phyloP scores from a whole-genome alignment of 2,888 invertebrate species.

The Tyria jacobaeae region DNA sequence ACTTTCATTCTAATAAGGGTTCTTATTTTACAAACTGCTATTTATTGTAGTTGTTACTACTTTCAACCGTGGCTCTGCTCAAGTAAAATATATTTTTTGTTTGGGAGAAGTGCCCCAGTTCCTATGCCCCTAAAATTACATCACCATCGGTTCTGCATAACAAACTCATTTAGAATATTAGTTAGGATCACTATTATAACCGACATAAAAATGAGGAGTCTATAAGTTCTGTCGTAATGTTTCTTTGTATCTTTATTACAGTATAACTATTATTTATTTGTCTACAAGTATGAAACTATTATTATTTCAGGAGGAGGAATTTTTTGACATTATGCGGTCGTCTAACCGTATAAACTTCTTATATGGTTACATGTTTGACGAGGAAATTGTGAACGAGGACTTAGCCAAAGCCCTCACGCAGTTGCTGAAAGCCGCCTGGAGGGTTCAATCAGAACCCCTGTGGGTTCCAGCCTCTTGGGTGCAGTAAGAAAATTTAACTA shows the following conservation, averaged over 20 bases:
- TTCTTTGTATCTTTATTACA: too few species aligned
- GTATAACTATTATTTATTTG: not conserved
- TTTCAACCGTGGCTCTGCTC: too few species aligned
- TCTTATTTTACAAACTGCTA: too few species aligned
- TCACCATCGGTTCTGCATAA: too few species aligned
- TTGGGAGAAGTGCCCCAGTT: too few species aligned
- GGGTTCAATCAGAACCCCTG: constrained; percentile 95
- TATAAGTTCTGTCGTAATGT: too few species aligned
- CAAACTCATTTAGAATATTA: too few species aligned
- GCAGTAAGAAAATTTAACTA: constrained; percentile 85
- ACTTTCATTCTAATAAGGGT: too few species aligned
- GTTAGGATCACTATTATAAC: too few species aligned
- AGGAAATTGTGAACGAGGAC: constrained; percentile 96
- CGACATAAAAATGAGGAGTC: too few species aligned
- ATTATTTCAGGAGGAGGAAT: constrained; percentile 93
- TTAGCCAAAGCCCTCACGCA: constrained; percentile 94
- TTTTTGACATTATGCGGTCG: constrained; percentile 94
- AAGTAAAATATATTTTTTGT: too few species aligned
- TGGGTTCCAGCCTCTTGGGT: constrained; percentile 99
- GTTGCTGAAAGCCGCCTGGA: constrained; percentile 92
- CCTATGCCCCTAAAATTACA: too few species aligned
- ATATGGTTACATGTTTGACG: constrained; percentile 98
- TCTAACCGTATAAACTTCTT: constrained; percentile 95
- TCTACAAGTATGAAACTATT: not conserved
- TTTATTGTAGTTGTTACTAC: not conserved